Evolutionary conservation across 1,140 invertebrate species (phyloP).

Genomic region (Megalonaias nervosa): DNA sequence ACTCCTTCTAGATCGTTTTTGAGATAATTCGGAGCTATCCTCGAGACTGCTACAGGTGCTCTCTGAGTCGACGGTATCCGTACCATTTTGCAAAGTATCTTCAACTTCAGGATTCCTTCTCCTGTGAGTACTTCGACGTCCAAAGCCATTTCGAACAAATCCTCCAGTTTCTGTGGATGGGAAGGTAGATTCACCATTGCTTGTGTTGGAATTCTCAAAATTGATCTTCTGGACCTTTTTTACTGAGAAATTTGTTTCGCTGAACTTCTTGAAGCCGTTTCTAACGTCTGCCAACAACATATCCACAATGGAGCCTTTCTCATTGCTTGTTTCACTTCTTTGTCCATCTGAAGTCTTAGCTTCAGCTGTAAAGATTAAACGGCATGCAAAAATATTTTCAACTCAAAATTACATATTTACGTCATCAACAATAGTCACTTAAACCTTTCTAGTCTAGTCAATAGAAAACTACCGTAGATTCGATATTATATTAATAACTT

Average conservation of each 20-base stretch:
- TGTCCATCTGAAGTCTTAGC: slow-evolving; percentile 29
- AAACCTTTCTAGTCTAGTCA: not conserved
- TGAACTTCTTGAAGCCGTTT: slow-evolving; percentile 61
- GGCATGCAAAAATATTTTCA: not conserved
- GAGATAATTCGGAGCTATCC: slow-evolving; percentile 25
- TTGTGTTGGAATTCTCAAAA: slow-evolving; percentile 37
- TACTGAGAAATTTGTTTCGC: slow-evolving; percentile 59
- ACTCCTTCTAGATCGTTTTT: slow-evolving; percentile 38
- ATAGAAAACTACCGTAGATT: not conserved
- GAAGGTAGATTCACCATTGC: slow-evolving; percentile 8
- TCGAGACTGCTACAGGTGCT: slow-evolving; percentile 19
- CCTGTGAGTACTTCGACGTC: slow-evolving; percentile 51
- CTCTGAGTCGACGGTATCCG: slow-evolving; percentile 14
- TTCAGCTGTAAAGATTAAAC: slow-evolving; percentile 17
- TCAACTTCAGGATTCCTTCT: slow-evolving; percentile 15
- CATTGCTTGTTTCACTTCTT: slow-evolving; percentile 30
- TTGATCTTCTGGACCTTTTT: slow-evolving; percentile 60
- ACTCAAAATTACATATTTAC: too few species aligned
- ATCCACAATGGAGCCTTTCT: slow-evolving; percentile 60
- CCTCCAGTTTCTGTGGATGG: slow-evolving; percentile 21
- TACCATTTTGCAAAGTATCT: not conserved
- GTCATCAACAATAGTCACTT: too few species aligned
- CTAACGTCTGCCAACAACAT: slow-evolving; percentile 63
- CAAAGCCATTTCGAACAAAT: slow-evolving; percentile 55
- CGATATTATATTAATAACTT: not conserved